These are phyloP conservation scores for Drosophila nigritarsus DNA, from an alignment of 2,888 invertebrate genomes.

Conservation along the genomic window DNA sequence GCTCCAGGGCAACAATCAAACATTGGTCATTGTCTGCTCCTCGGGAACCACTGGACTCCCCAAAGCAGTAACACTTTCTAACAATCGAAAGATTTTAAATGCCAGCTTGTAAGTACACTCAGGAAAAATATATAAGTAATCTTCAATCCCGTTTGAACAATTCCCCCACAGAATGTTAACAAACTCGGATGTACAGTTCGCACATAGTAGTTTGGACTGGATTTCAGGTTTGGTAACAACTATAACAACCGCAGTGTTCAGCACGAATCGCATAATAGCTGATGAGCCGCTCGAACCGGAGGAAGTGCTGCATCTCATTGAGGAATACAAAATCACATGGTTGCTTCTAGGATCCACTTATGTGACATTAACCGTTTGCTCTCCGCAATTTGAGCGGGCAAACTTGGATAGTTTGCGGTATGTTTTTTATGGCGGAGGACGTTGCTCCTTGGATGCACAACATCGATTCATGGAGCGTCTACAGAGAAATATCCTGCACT, in stretches of 20 bases:
- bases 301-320: conserved; percentile 34
- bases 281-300: conserved; percentile 44
- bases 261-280: conserved; percentile 35
- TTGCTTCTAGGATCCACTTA: conserved; percentile 43
- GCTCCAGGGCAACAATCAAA: conserved; percentile 51
- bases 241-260: conserved; percentile 30
- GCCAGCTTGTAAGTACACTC: conserved; percentile 13
- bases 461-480: conserved; percentile 32
- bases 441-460: conserved; percentile 23
- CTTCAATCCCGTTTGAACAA: not conserved
- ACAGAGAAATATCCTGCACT: conserved; percentile 30
- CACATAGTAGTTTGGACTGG: conserved; percentile 32
- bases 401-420: conserved; percentile 16
- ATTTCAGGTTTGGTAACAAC: conserved; percentile 16
- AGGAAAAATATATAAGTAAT: not conserved
- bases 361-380: conserved; percentile 18
- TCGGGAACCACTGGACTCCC: conserved; percentile 71
- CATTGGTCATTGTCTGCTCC: conserved; percentile 64
- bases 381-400: conserved; percentile 2
- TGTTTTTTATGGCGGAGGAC: conserved; percentile 40
- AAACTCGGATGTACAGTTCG: conserved; percentile 30
- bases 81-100: conserved; percentile 31
- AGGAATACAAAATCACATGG: conserved; percentile 48
- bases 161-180: conserved; percentile 10
- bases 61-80: conserved; percentile 57